Evolutionary conservation across 2,888 invertebrate genomes (phyloP).

Genomic region (Agonopterix heracliana): DNA sequence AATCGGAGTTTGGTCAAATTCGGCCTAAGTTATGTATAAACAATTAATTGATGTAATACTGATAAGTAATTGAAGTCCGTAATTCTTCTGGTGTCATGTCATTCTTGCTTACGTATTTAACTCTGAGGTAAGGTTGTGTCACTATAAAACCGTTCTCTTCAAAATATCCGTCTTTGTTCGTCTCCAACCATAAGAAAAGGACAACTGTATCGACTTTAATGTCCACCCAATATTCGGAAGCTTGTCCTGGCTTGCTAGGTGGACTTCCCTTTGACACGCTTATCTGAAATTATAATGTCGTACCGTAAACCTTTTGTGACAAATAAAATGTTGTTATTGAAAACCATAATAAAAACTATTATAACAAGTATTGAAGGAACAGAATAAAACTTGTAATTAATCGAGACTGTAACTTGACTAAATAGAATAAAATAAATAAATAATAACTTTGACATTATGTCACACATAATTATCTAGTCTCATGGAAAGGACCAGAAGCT

Average conservation of each 20-base stretch:
- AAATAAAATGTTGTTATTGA: no score
- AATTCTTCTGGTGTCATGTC: conserved; percentile 30
- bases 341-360: no score
- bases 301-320: no score
- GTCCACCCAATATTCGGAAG: conserved; percentile 26
- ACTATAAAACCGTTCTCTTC: conserved; percentile 85
- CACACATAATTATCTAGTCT: no score
- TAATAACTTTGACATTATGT: no score
- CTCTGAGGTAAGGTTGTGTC: conserved; percentile 31
- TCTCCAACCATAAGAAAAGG: conserved; percentile 83
- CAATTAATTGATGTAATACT: conserved; percentile 46
- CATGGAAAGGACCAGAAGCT: no score
- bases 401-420: no score
- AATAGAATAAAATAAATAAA: no score
- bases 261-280: conserved; percentile 24
- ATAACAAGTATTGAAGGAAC: no score
- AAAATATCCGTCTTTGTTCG: conserved; percentile 77
- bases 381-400: no score
- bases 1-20: no score
- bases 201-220: conserved; percentile 6
- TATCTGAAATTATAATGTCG: conserved; percentile 45
- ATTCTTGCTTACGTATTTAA: conserved; percentile 29
- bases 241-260: not conserved
- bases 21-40: no score
- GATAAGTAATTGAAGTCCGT: conserved; percentile 38